phyloP scores from a whole-genome alignment of 1,140 invertebrate genomes.

The Limonius californicus region DNA sequence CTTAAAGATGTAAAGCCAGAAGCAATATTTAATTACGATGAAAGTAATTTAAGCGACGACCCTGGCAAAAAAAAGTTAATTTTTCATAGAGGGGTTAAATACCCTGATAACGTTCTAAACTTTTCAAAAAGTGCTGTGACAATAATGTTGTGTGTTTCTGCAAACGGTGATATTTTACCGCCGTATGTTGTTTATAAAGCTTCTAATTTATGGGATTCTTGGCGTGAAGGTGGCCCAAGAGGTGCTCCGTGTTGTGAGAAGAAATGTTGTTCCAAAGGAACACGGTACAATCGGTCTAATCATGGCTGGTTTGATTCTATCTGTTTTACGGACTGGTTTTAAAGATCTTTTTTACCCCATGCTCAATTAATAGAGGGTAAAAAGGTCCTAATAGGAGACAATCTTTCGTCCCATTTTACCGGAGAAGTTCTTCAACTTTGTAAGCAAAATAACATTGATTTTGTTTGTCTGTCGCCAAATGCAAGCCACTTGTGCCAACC shows the following conservation, averaged over 20 bases:
- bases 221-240: not conserved
- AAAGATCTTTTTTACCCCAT: not conserved
- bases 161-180: not conserved
- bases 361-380: conserved; percentile 1
- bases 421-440: not conserved
- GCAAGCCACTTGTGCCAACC: not conserved
- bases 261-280: conserved; percentile 7
- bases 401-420: not conserved
- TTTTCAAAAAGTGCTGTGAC: conserved; percentile 7
- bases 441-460: not conserved
- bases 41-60: too few species aligned
- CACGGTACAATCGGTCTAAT: too few species aligned
- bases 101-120: not conserved
- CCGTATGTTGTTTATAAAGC: conserved; percentile 6
- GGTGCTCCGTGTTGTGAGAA: conserved; percentile 3
- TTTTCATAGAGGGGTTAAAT: conserved; percentile 3
- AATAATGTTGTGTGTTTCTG: conserved; percentile 9
- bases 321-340: conserved; percentile 6
- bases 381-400: conserved; percentile 11
- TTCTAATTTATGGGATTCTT: conserved; percentile 2
- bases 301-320: conserved; percentile 3
- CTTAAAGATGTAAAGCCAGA: not conserved
- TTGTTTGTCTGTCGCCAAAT: conserved; percentile 5
- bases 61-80: too few species aligned
- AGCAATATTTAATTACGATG: too few species aligned